phyloP scores from a whole-genome alignment of 2,888 invertebrate genomes.

The Syrphus vitripennis region DNA sequence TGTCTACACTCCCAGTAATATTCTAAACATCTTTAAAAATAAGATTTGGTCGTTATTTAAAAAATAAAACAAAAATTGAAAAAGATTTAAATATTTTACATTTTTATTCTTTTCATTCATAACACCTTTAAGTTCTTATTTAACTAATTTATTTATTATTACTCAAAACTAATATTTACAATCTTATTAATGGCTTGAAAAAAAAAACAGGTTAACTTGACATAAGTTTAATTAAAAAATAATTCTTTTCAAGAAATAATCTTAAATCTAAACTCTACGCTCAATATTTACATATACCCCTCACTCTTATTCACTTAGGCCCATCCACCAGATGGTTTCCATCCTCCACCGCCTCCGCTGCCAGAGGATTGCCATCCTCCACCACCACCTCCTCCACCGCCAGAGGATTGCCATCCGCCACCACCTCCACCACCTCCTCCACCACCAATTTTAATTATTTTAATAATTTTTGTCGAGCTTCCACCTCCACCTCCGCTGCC shows the following conservation, averaged over 20 bases:
- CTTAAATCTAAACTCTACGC: not conserved
- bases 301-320: conserved; percentile 69
- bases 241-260: not conserved
- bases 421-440: conserved; percentile 47
- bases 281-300: conserved; percentile 49
- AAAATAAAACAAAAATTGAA: too few relatives aligned
- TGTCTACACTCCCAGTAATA: too few relatives aligned
- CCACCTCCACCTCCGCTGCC: conserved; percentile 67
- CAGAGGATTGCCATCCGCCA: conserved; percentile 63
- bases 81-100: too few relatives aligned
- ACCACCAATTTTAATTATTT: conserved; percentile 53
- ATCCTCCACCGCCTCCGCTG: conserved; percentile 70
- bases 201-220: not conserved
- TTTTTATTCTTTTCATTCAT: not conserved
- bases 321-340: conserved; percentile 75
- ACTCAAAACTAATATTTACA: not conserved
- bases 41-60: too few relatives aligned
- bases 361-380: conserved; percentile 65
- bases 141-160: not conserved
- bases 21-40: too few relatives aligned
- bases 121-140: not conserved
- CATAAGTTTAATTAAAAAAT: not conserved
- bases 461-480: conserved; percentile 58
- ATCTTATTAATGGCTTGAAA: not conserved
- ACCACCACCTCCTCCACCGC: conserved; percentile 70